phyloP scores from a whole-genome alignment of 2,888 invertebrate genomes.

The Amiota minor region DNA sequence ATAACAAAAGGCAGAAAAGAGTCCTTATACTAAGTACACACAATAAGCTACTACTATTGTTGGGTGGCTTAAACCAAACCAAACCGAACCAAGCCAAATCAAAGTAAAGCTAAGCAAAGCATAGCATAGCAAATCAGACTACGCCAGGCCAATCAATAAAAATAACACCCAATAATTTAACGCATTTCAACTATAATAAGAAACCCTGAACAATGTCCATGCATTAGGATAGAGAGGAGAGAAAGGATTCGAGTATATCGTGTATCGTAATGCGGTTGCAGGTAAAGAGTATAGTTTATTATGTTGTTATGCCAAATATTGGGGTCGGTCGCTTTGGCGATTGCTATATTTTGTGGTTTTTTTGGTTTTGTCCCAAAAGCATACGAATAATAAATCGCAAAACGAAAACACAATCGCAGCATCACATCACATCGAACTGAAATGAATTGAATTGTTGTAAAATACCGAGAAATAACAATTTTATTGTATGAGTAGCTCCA shows the following conservation, averaged over 20 bases:
- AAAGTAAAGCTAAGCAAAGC: no score
- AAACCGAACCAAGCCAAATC: no score
- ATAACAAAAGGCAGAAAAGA: no score
- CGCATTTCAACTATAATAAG: constrained; percentile 38
- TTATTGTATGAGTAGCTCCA: constrained; percentile 48
- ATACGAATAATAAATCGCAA: constrained; percentile 67
- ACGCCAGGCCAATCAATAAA: constrained; percentile 59
- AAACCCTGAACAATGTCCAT: background rate
- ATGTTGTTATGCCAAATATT: background rate
- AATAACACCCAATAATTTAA: constrained; percentile 67
- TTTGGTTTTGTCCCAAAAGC: constrained; percentile 56
- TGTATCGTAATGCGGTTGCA: background rate
- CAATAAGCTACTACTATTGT: no score
- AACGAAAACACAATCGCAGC: constrained; percentile 34
- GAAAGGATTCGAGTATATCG: background rate
- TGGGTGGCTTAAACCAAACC: no score
- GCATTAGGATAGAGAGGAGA: background rate
- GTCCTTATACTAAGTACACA: no score
- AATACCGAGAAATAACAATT: constrained; percentile 46
- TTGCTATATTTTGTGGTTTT: constrained; percentile 56
- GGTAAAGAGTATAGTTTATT: background rate
- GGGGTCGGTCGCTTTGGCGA: constrained; percentile 40
- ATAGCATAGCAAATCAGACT: no score
- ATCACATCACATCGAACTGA: no score
- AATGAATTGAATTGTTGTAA: no score